Conservation (phyloP, 1,140 invertebrate genomes). For the Anadara kagoshimensis region DNA sequence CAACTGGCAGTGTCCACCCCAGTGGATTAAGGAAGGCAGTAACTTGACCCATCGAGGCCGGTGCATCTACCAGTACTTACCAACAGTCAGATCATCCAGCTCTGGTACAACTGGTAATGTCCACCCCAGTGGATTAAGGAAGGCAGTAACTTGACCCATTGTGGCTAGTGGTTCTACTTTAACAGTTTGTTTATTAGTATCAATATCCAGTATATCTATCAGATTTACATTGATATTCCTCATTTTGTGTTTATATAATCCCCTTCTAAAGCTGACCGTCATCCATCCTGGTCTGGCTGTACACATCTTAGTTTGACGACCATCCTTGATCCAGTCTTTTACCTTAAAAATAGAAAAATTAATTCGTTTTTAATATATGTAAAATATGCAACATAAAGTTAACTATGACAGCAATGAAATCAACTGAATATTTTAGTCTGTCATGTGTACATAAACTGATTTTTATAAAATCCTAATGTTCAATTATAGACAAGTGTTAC, state of each 20-base stretch:
- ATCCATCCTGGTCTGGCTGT: constrained; percentile 88
- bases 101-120: constrained; percentile 84
- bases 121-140: constrained; percentile 82
- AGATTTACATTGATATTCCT: constrained; percentile 84
- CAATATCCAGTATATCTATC: constrained; percentile 83
- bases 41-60: neutral
- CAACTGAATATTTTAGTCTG: too few species aligned
- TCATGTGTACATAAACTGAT: too few species aligned
- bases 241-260: constrained; percentile 83
- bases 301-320: constrained; percentile 80
- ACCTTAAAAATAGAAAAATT: constrained; percentile 75
- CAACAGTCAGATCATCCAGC: constrained; percentile 87
- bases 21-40: neutral
- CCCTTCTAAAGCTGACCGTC: constrained; percentile 84
- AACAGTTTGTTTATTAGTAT: constrained; percentile 81
- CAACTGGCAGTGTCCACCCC: neutral
- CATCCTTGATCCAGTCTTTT: constrained; percentile 79
- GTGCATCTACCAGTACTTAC: constrained; percentile 64
- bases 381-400: neutral
- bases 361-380: neutral
- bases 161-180: constrained; percentile 85
- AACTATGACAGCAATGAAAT: constrained; percentile 1
- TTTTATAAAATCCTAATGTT: too few species aligned
- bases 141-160: constrained; percentile 87
- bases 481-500: too few species aligned